Percentiles rank a stretch among this genome's conserved stretches.
phyloP scores from a whole-genome alignment of 2,113 vertebrate species.

The Anhinga rufa region DNA sequence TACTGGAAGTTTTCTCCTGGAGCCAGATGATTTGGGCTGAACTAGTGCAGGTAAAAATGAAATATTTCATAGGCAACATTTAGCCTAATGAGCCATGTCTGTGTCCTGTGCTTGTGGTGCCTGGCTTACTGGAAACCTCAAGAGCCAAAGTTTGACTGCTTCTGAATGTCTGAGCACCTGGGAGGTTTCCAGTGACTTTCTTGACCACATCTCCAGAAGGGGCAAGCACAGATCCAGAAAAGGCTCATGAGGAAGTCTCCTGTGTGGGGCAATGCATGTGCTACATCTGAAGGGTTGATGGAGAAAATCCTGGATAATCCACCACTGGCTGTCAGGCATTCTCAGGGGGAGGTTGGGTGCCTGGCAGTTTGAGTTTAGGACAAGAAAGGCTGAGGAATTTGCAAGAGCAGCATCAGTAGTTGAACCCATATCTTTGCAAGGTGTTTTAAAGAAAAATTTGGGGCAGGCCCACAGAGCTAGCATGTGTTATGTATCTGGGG shows the following conservation, averaged over 20 bases:
- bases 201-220: neutral
- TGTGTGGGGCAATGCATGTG: neutral
- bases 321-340: neutral
- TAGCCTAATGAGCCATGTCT: neutral
- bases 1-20: neutral
- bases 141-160: neutral
- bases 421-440: neutral
- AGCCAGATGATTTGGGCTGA: neutral
- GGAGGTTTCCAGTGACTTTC: neutral
- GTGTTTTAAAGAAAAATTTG: neutral
- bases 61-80: neutral
- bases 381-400: neutral
- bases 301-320: neutral
- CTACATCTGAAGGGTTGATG: neutral
- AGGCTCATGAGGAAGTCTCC: neutral
- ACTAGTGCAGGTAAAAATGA: neutral
- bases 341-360: fast-evolving
- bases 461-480: neutral
- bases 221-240: neutral
- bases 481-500: neutral
- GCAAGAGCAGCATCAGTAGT: neutral
- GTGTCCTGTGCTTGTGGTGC: neutral
- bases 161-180: neutral
- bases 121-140: neutral
- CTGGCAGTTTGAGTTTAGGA: neutral